These are phyloP conservation scores for Chelonia mydas DNA, from an alignment of 2,797 vertebrate species.

Conservation along the genomic window DNA sequence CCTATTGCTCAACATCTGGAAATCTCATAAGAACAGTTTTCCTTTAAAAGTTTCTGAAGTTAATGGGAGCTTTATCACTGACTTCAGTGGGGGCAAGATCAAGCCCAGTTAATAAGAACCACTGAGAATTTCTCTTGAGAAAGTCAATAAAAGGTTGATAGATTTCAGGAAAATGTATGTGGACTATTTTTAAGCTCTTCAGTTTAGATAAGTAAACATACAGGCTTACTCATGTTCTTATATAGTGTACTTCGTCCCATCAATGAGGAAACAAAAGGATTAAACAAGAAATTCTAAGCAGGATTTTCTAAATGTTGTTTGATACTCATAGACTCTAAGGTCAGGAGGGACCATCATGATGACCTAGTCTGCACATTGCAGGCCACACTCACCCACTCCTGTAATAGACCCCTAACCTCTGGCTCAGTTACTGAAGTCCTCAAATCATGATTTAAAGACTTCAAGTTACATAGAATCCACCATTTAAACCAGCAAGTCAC, in stretches of 20 bases:
- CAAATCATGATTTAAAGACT: not conserved
- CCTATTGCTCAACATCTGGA: not conserved
- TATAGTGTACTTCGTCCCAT: not conserved
- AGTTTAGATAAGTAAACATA: not conserved
- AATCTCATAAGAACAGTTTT: not conserved
- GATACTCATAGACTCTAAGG: not conserved
- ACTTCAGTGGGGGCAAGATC: not conserved
- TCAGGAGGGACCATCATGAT: not conserved
- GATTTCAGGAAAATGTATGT: not conserved
- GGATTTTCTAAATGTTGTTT: not conserved
- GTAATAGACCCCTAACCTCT: not conserved
- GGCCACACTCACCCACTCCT: not conserved
- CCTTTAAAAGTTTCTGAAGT: not conserved
- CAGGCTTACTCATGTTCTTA: not conserved
- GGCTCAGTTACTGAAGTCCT: not conserved
- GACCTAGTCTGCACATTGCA: not conserved
- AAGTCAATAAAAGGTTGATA: not conserved
- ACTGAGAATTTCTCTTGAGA: not conserved
- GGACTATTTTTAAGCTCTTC: not conserved
- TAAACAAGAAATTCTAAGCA: not conserved
- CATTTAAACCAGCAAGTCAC: not conserved
- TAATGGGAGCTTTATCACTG: not conserved
- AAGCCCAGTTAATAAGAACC: not conserved
- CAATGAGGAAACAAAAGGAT: not conserved
- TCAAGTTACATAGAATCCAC: not conserved